phyloP scores from a whole-genome alignment of 1,140 invertebrate genomes.

The Ostrea denselamellosa region DNA sequence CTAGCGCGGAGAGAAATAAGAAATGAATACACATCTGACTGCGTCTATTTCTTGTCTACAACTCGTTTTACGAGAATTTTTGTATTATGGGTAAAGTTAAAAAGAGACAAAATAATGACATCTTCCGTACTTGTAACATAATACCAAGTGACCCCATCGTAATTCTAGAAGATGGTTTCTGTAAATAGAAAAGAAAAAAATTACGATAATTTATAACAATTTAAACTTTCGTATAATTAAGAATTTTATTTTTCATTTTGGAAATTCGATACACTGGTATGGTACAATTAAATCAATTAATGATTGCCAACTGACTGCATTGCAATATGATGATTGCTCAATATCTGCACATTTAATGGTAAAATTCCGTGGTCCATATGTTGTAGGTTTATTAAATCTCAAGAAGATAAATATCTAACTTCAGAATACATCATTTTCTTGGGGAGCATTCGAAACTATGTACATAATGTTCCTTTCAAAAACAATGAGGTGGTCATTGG shows the following conservation, averaged over 20 bases:
- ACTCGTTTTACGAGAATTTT: too few species aligned
- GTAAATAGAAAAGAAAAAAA: too few species aligned
- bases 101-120: too few species aligned
- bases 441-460: conserved; percentile 17
- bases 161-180: too few species aligned
- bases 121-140: too few species aligned
- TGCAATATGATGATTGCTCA: neutral
- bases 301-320: neutral
- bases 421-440: neutral
- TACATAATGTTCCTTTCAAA: neutral
- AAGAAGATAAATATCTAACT: neutral
- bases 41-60: too few species aligned
- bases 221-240: neutral
- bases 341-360: neutral
- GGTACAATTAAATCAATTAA: neutral
- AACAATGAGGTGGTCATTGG: neutral
- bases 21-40: too few species aligned
- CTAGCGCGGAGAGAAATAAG: too few species aligned
- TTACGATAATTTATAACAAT: neutral
- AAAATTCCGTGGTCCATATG: neutral
- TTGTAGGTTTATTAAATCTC: neutral
- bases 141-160: too few species aligned
- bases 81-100: too few species aligned
- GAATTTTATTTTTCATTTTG: neutral
- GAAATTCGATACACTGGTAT: neutral